These are phyloP conservation scores for Spinus olivaceus DNA, from an alignment of 2,797 vertebrate species.

Conservation along the genomic window DNA sequence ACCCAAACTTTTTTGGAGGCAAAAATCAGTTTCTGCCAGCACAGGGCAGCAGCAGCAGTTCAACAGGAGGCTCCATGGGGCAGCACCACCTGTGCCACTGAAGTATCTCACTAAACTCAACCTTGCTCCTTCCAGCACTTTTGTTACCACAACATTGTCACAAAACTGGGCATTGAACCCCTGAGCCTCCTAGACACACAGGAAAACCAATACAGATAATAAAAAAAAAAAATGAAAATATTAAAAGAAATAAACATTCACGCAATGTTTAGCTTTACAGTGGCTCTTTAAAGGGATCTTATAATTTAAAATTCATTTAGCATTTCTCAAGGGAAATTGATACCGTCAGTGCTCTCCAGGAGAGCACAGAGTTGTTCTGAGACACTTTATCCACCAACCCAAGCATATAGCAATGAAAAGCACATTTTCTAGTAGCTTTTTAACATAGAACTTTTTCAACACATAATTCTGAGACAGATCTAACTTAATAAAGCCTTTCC, in stretches of 20 bases:
- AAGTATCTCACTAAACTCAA: neutral
- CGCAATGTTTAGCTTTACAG: neutral
- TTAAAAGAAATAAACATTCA: neutral
- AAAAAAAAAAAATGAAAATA: too few relatives aligned
- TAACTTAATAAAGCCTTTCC: neutral
- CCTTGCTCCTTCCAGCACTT: neutral
- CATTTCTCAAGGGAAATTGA: neutral
- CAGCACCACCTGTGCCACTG: neutral
- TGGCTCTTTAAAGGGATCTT: neutral
- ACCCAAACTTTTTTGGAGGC: neutral
- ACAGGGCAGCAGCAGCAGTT: neutral
- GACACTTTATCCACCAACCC: neutral
- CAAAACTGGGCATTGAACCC: neutral
- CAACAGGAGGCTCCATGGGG: fast-evolving
- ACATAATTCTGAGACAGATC: neutral
- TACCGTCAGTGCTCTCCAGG: neutral
- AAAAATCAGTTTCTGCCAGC: neutral
- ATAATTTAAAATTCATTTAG: neutral
- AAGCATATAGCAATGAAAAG: neutral
- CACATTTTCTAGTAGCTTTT: neutral
- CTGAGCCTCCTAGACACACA: neutral
- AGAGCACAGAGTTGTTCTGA: fast-evolving
- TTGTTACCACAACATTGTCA: neutral
- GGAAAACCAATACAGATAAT: neutral
- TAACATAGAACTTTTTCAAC: neutral